Evolutionary conservation across 2,888 invertebrate species (phyloP), one percentile per base, ranked within the genome.

Genomic region (Drosophila mayaguana): DNA sequence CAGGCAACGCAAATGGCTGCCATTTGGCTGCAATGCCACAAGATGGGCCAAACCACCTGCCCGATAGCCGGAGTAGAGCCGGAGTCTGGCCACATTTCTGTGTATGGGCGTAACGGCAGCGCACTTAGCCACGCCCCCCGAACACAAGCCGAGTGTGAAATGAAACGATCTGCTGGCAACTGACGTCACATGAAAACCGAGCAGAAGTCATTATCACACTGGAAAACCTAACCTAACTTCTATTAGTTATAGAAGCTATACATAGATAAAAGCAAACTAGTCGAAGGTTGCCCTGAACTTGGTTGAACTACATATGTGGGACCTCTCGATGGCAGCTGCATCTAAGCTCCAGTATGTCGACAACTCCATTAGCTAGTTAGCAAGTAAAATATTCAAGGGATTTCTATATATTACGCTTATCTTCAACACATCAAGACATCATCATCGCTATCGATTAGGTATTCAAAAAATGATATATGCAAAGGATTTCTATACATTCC

Each of bases 141-240:
- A 51, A 69, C 59, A 51, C 55, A 68, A 62, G 42, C 74, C 75
- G 69, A 65, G 51, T 63, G 70, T 75, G 75, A 77, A 77, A 70
- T 63, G 75, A 65, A 70, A 32, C 53, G 69, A 76, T 79, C 75
- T 57, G 40, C 45, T 46, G 51, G 42, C 38, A 42, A 8, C 25
- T 36, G 56, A 25, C 22, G 48, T 20, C 42, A 32, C 34, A 32
- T 11, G 51, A 22, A 38, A 22, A 16, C 34, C 32, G 12, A 34
- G 18, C 20, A 14, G 34, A 34, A 51, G 20, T 51, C 34, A 34
- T 51, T 51, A 18, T 3, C 20, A 16, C 14, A 16, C 36, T 16
- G 51, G 16, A 36, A 36, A 51, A 7, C 28, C 28, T 6, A 18
- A 18, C 28, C 6, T 2, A 48, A 28, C 28, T 32, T n/a, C 7